phyloP scores from a whole-genome alignment of 92 coral and sea anemone species.

The Umimayanthus kanabou region DNA sequence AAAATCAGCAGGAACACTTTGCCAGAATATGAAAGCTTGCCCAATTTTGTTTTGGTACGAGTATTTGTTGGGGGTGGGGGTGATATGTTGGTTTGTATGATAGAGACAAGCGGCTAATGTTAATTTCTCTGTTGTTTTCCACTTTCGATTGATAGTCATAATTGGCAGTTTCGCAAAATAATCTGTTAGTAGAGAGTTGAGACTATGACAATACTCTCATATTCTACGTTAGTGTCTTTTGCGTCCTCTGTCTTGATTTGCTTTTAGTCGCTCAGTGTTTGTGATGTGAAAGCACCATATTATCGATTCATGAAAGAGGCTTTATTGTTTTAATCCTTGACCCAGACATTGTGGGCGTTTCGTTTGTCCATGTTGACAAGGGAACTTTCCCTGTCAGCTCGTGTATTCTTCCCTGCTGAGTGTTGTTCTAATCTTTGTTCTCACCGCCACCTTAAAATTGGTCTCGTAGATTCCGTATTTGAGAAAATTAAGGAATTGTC shows the following conservation, averaged over 20 bases:
- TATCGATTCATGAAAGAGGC: neutral
- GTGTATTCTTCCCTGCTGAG: neutral
- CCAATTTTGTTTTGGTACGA: too few relatives aligned
- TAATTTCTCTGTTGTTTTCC: neutral
- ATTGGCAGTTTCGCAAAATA: too few relatives aligned
- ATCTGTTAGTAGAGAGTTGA: neutral
- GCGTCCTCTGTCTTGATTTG: neutral
- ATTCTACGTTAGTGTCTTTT: neutral
- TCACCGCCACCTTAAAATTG: neutral
- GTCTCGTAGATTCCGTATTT: neutral
- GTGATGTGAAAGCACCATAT: slow-evolving; percentile 1
- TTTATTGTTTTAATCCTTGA: neutral
- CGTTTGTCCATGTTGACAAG: neutral
- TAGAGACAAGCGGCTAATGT: too few relatives aligned
- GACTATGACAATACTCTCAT: too few relatives aligned
- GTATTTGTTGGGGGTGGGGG: too few relatives aligned
- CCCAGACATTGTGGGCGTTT: neutral
- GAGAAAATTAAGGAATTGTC: neutral
- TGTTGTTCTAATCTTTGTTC: neutral
- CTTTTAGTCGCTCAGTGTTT: slow-evolving; percentile 3
- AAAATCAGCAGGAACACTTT: too few relatives aligned
- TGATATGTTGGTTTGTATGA: neutral
- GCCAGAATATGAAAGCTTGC: too few relatives aligned
- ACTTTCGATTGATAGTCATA: too few relatives aligned
- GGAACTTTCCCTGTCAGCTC: slow-evolving; percentile 11